phyloP scores from a whole-genome alignment of 2,888 invertebrate genomes.

The Dryocosmus kuriphilus region DNA sequence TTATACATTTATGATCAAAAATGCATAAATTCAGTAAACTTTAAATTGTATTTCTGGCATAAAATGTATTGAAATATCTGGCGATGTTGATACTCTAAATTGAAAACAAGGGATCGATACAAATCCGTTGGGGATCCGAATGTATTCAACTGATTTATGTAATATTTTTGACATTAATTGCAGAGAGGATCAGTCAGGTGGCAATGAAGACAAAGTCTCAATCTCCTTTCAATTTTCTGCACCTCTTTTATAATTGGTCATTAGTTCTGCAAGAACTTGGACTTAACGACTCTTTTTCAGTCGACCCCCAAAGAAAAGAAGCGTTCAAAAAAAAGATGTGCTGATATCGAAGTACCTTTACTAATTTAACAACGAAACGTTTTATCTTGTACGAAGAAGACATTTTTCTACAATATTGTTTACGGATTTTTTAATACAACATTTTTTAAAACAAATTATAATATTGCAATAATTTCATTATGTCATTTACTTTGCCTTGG shows the following conservation, averaged over 20 bases:
- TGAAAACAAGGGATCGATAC: conserved; percentile 17
- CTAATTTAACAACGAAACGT: conserved; percentile 1
- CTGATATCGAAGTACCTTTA: conserved; percentile 9
- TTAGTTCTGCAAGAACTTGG: neutral
- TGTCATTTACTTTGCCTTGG: neutral
- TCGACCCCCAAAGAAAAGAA: neutral
- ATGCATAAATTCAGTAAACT: no score
- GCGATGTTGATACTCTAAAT: neutral
- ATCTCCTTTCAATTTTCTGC: conserved; percentile 41
- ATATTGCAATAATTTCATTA: neutral
- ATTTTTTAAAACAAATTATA: no score
- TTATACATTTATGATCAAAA: no score
- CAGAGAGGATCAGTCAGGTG: conserved; percentile 25
- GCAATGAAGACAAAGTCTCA: conserved; percentile 22
- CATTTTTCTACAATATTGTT: no score
- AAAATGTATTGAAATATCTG: neutral
- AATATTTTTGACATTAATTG: conserved; percentile 42
- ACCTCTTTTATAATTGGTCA: conserved; percentile 49
- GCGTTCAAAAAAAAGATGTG: neutral
- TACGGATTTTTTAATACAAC: no score
- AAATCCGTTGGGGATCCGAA: neutral
- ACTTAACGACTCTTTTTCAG: conserved; percentile 23
- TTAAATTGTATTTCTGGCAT: no score
- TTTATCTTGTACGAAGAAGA: neutral
- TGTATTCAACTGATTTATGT: conserved; percentile 29